phyloP scores from a whole-genome alignment of 2,113 vertebrate species.

The Gymnarchus niloticus region DNA sequence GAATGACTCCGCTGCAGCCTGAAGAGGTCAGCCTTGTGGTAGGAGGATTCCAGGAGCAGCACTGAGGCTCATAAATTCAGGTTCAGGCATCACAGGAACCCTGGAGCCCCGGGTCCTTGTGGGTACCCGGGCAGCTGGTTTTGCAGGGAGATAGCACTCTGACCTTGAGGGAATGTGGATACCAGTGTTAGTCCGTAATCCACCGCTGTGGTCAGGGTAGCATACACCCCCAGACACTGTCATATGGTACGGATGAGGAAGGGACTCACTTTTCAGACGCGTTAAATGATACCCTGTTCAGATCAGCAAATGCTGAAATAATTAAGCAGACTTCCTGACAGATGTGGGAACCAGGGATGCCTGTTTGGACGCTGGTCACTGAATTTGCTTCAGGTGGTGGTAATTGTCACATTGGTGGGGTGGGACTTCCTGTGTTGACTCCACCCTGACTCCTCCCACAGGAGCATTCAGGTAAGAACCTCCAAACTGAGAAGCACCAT shows the following conservation, averaged over 20 bases:
- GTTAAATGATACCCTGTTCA: no score
- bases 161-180: no score
- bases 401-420: not conserved
- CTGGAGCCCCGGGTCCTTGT: not conserved
- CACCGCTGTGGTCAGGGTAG: no score
- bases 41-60: not conserved
- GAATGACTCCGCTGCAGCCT: slow-evolving; percentile 7
- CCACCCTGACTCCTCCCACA: no score
- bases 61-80: not conserved
- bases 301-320: no score
- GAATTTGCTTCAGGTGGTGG: not conserved
- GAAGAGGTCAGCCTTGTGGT: not conserved
- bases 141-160: no score
- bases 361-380: not conserved
- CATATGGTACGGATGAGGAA: no score
- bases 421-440: not conserved
- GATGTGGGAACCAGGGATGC: not conserved
- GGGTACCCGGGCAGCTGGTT: not conserved
- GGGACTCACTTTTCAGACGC: no score
- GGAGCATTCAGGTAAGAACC: no score
- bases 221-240: no score
- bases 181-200: no score
- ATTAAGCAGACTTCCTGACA: not conserved
- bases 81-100: not conserved
- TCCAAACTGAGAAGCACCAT: no score